Evolutionary conservation across 2,113 vertebrate genomes (phyloP), one percentile per base, ranked within the genome.

Genomic region (Pagrus major): DNA sequence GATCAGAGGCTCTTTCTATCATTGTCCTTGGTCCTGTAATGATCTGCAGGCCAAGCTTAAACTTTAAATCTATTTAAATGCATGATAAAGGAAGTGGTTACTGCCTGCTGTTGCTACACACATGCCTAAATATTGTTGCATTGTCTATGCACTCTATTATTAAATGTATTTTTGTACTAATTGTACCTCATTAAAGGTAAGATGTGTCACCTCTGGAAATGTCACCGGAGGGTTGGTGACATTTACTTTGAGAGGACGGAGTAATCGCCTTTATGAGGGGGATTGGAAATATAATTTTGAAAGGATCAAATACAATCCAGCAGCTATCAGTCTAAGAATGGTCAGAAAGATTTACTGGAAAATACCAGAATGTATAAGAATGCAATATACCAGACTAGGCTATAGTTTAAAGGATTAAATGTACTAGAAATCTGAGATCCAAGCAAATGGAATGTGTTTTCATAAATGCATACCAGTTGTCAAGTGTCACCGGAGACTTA

Each of bases 391-490:
- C 5, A 41, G 10, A 54, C 3, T 25, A 27, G 41, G 23, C 21
- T 12, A 21, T 16, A 29, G 51, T 52, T 49, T 20, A 11, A 12
- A 29, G 39, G 2, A 29, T 37, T 25, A 18, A 60, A 49, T 27
- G 46, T n/a, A n/a, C n/a, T n/a, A n/a, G 29, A 49, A 37, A 60
- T 37, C 10, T 71, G 31, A 33, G 0, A 39, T 39, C 31, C 5
- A 55, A 47, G 15, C 9, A 7, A 67, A 51, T n/a, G 16, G 3
- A 54, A 14, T 27, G 37, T 39, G 15, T 44, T 60, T 52, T 66
- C n/a, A 55, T 59, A 41, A 79, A 55, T 29, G 33, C 63, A 82
- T 58, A 64, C 33, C 37, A 72, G 59, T 41, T 3, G 0, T 27
- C 58, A 7, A 56, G 8, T 47, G 39, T 63, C 37, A 77, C 14